Conservation (phyloP, 1,140 invertebrate genomes). For the Heliothis subflexa region DNA sequence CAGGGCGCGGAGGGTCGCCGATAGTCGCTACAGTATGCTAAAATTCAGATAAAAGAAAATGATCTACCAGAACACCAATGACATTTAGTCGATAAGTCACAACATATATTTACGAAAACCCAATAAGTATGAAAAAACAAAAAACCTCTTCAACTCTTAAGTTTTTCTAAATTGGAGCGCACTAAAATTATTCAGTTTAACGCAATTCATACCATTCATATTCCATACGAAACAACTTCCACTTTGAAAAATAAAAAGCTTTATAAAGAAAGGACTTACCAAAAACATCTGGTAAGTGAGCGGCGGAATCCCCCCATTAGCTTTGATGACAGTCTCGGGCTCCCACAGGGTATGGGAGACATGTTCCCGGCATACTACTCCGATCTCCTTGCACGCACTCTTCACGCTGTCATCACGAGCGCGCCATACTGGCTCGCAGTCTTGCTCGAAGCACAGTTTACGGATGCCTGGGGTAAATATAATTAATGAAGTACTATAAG, state of each 20-base stretch:
- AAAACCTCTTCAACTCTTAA: no score
- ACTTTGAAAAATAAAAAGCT: no score
- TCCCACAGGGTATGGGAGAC: conserved; percentile 92
- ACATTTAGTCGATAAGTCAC: no score
- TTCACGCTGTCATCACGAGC: conserved; percentile 88
- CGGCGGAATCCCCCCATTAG: conserved; percentile 90
- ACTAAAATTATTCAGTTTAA: no score
- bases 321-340: conserved; percentile 88
- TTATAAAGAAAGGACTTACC: conserved; percentile 73
- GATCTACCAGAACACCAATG: no score
- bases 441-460: conserved; percentile 89
- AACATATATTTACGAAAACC: no score
- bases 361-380: conserved; percentile 87
- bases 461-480: conserved; percentile 70
- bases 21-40: conserved; percentile 88
- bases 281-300: conserved; percentile 92
- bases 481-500: no score
- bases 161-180: no score
- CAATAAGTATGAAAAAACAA: no score
- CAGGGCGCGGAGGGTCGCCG: conserved; percentile 88
- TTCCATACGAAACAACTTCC: no score
- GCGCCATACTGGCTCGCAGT: conserved; percentile 91
- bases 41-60: conserved; percentile 36
- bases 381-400: conserved; percentile 86
- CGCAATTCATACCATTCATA: no score